Base-by-base conservation (phyloP, 2,888 invertebrate species). In the Scrobipalpa costella region DNA sequence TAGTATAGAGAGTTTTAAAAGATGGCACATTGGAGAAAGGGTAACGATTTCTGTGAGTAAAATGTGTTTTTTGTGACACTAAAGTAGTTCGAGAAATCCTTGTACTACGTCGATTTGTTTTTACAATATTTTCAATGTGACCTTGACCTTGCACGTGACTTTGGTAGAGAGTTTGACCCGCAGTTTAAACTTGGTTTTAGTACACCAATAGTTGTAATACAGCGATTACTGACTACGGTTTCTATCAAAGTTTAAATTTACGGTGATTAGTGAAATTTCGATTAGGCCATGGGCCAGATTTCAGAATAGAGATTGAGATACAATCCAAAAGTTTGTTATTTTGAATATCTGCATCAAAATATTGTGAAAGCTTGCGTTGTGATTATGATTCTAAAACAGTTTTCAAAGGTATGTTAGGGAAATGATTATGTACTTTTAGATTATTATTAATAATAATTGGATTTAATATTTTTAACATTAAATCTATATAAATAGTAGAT, bases 21-120 rank as follows among this genome's bases (percentile, higher is more conserved):
- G 9, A 69, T 69, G 68, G 33, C 68, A 27, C 63, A 40, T 44
- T 17, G 15, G 55, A 68, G 49, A 49, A 90, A 84, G 72, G 78
- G 81, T 70, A 90, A 90, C 72, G 80, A 88, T 63, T 91, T 91
- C 69, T 91, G 90, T 91, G 73, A 90, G 90, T 90, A 74, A 34
- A 55, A 13, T 34, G 8, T 6, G 5, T 11, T 27, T 21, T 38
- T 36, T 58, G 11, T n/a, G n/a, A n/a, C n/a, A n/a, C n/a, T n/a
- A 19, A 36, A 40, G 11, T 38, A 0, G 5, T 27, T 27, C 27
- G 27, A 27, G 27, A 27, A 27, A 27, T 3, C 27, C 27, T 27
- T 27, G 27, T 27, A 27, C 27, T 27, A 27, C 27, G 27, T 27
- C 27, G 2, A 27, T 3, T n/a, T n/a, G n/a, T n/a, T 27, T 27